Conservation (phyloP, 2,888 invertebrate species). For the Agriopis aurantiaria region DNA sequence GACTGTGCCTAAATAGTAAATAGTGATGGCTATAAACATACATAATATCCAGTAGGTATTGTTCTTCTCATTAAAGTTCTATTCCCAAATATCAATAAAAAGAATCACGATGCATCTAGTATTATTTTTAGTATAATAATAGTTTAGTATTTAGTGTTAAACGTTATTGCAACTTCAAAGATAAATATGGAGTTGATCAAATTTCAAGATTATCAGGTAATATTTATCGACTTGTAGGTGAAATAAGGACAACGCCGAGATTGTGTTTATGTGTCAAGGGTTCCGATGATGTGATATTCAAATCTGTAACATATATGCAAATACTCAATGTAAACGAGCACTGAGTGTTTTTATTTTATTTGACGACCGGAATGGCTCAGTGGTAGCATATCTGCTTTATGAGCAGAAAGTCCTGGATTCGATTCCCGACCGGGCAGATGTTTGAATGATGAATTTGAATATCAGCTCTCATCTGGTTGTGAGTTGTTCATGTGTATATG, state of each 20-base stretch:
- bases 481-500: too few relatives aligned
- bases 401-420: too few relatives aligned
- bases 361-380: neutral
- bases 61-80: neutral
- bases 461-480: too few relatives aligned
- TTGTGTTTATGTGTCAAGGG: constrained; percentile 54
- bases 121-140: too few relatives aligned
- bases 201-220: constrained; percentile 37
- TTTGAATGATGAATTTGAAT: too few relatives aligned
- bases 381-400: too few relatives aligned
- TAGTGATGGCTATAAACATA: too few relatives aligned
- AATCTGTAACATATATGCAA: constrained; percentile 22
- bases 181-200: constrained; percentile 23
- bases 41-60: neutral
- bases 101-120: neutral
- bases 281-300: constrained; percentile 30
- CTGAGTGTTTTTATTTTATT: neutral
- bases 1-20: too few relatives aligned
- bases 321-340: constrained; percentile 1
- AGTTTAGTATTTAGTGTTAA: neutral
- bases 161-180: constrained; percentile 10
- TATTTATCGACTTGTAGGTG: constrained; percentile 21
- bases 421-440: too few relatives aligned
- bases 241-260: constrained; percentile 45
- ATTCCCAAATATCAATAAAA: neutral